phyloP scores from a whole-genome alignment of 37 sponge, comb jelly and placozoan species.

The Aplysina aerophoba region DNA sequence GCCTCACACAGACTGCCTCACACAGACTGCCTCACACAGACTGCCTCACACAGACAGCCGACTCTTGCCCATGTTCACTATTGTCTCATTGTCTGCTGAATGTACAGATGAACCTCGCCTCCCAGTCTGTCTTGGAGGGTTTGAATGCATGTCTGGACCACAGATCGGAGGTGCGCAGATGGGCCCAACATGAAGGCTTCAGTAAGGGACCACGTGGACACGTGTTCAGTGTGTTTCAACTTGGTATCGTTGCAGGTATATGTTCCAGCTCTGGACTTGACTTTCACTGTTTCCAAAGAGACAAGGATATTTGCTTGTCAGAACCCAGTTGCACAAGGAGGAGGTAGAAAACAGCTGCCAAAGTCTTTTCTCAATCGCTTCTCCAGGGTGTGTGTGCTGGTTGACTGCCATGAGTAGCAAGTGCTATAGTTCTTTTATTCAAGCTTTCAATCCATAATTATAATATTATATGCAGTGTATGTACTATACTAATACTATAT shows the following conservation, averaged over 20 bases:
- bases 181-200: too few species aligned
- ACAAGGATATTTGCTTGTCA: constrained; percentile 97
- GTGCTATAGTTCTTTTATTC: too few species aligned
- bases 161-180: constrained; percentile 79
- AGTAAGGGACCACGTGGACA: too few species aligned
- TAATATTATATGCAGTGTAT: neutral
- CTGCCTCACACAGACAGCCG: too few species aligned
- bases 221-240: too few species aligned
- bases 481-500: too few species aligned
- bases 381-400: constrained; percentile 64
- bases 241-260: constrained; percentile 57
- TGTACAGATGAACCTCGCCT: constrained; percentile 93
- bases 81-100: constrained; percentile 3
- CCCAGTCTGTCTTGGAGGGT: constrained; percentile 97
- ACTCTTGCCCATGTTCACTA: too few species aligned
- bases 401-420: too few species aligned
- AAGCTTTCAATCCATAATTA: too few species aligned
- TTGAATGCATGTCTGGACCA: constrained; percentile 98
- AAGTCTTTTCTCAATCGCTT: constrained; percentile 96
- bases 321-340: constrained; percentile 94
- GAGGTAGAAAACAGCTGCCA: constrained; percentile 95
- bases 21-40: too few species aligned
- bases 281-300: constrained; percentile 67
- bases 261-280: constrained; percentile 86
- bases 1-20: too few species aligned